phyloP scores from a whole-genome alignment of 2,888 invertebrate genomes.

The Stictocephala bisonia region DNA sequence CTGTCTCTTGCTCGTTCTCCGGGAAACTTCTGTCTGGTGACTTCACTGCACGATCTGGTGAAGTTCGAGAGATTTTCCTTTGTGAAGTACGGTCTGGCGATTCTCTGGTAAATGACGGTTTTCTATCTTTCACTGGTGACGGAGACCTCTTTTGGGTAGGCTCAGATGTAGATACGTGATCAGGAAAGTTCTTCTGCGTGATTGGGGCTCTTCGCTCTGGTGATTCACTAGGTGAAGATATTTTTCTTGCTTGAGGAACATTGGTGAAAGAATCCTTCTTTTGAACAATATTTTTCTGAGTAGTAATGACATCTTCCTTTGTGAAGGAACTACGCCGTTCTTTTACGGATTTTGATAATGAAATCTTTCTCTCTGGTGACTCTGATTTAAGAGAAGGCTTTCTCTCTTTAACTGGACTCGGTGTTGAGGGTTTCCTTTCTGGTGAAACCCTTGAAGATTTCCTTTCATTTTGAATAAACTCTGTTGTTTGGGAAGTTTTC shows the following conservation, averaged over 20 bases:
- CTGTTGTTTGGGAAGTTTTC: slow-evolving; percentile 34
- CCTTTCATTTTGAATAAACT: slow-evolving; percentile 29
- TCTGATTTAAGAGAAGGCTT: slow-evolving; percentile 42
- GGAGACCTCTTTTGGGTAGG: background rate
- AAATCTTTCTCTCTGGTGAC: slow-evolving; percentile 51
- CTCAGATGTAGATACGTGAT: slow-evolving; percentile 12
- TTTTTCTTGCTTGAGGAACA: slow-evolving; percentile 14
- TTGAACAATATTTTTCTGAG: background rate
- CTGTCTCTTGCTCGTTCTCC: slow-evolving; percentile 54
- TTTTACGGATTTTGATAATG: slow-evolving; percentile 51
- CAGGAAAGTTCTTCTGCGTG: slow-evolving; percentile 3
- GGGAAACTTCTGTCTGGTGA: slow-evolving; percentile 44
- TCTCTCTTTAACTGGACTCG: slow-evolving; percentile 45
- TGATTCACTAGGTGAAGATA: slow-evolving; percentile 14
- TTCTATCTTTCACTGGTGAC: slow-evolving; percentile 41
- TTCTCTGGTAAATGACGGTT: slow-evolving; percentile 16
- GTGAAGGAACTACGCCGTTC: slow-evolving; percentile 29
- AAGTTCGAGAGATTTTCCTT: slow-evolving; percentile 27
- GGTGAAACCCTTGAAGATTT: slow-evolving; percentile 41
- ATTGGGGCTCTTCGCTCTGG: slow-evolving; percentile 32
- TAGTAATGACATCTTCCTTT: slow-evolving; percentile 8
- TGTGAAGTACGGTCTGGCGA: slow-evolving; percentile 8
- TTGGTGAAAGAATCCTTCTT: slow-evolving; percentile 15
- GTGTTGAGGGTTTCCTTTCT: slow-evolving; percentile 38
- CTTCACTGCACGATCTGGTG: slow-evolving; percentile 21